Evolutionary conservation across 2,113 vertebrate species (phyloP).

Genomic region (Cochlearius cochlearius): DNA sequence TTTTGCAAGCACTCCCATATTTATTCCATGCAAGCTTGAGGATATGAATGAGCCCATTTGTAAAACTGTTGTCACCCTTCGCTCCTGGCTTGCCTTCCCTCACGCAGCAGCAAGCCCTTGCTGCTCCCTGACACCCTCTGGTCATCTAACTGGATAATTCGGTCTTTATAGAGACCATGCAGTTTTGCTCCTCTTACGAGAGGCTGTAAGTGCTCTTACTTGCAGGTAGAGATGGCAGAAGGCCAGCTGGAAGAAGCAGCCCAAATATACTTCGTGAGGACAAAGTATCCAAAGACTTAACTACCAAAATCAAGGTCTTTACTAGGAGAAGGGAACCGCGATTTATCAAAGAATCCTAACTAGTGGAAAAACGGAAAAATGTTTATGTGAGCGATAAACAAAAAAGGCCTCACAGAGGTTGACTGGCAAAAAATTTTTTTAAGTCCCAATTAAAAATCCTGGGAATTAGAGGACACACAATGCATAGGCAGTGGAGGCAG

Average conservation of each 20-base stretch:
- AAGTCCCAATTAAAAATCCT: neutral
- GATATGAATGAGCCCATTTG: neutral
- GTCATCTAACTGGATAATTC: neutral
- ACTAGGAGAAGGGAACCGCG: too few relatives aligned
- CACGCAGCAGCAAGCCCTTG: neutral
- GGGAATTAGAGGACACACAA: neutral
- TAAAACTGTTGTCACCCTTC: neutral
- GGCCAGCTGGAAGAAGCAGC: neutral
- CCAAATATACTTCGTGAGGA: neutral
- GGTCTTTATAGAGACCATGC: neutral
- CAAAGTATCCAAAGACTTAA: neutral
- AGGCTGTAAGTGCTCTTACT: neutral
- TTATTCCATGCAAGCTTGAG: neutral
- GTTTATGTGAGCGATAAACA: neutral
- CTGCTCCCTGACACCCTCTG: neutral
- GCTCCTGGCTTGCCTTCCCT: neutral
- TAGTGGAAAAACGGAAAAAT: neutral
- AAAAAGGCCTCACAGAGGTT: neutral
- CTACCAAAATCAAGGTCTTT: neutral
- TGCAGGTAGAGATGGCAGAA: neutral
- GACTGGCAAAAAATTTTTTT: neutral
- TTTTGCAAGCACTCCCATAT: neutral
- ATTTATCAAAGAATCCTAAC: neutral
- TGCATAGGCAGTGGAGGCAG: neutral
- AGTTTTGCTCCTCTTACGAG: neutral